Evolutionary conservation across 2,888 invertebrate genomes (phyloP).

Genomic region (Laothoe populi): DNA sequence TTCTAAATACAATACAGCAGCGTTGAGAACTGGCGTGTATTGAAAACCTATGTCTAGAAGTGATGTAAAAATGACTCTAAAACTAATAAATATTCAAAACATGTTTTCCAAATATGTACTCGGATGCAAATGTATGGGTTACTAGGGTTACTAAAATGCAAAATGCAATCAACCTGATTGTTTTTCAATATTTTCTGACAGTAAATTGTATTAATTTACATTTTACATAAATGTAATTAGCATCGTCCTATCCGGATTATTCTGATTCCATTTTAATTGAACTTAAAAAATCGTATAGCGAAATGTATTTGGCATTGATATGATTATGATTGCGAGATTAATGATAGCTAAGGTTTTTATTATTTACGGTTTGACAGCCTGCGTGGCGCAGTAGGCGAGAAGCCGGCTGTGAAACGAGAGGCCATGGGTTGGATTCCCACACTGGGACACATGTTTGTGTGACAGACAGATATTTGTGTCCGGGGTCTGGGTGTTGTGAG

Average conservation of each 20-base stretch:
- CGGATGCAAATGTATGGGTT: constrained; percentile 50
- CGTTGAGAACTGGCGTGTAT: too few species aligned
- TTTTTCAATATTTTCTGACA: constrained; percentile 50
- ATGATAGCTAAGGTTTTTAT: too few species aligned
- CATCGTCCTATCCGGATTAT: not conserved
- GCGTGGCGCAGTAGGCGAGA: too few species aligned
- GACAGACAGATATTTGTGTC: too few species aligned
- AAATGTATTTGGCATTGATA: not conserved
- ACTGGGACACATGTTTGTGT: too few species aligned
- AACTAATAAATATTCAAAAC: not conserved
- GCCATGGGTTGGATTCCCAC: too few species aligned
- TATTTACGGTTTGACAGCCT: too few species aligned
- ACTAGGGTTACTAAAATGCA: constrained; percentile 44
- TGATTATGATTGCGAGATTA: not conserved
- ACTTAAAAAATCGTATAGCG: not conserved
- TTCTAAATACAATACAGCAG: too few species aligned
- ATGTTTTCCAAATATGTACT: not conserved
- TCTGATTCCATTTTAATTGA: not conserved
- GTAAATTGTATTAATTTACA: constrained; percentile 49
- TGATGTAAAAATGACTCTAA: not conserved
- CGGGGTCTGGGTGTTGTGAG: too few species aligned
- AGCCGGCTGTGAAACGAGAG: too few species aligned
- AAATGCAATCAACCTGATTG: constrained; percentile 54
- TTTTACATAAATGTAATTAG: constrained; percentile 30
- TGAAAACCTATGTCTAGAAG: too few species aligned